These are phyloP conservation scores for Campoletis sonorensis DNA, from an alignment of 1,140 invertebrate species.

Conservation along the genomic window DNA sequence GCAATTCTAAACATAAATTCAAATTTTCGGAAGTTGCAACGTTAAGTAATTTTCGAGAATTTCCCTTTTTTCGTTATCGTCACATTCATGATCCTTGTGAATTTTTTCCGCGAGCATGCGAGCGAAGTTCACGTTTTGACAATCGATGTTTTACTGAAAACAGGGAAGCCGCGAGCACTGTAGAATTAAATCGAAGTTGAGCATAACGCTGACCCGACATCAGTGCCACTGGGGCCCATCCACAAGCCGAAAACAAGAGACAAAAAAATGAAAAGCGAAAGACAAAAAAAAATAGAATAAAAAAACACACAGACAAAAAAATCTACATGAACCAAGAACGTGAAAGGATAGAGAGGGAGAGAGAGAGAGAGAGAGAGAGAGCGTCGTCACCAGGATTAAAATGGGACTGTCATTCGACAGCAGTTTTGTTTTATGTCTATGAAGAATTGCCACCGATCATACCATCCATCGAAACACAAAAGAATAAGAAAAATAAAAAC, in stretches of 20 bases:
- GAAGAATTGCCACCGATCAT: constrained; percentile 67
- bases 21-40: no score
- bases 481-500: constrained; percentile 60
- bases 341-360: neutral
- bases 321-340: neutral
- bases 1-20: no score
- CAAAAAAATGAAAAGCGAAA: constrained; percentile 57
- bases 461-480: constrained; percentile 68
- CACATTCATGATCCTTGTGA: no score
- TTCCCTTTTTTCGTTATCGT: no score
- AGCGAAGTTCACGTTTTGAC: neutral
- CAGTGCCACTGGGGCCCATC: constrained; percentile 74
- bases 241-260: constrained; percentile 65
- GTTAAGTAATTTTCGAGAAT: no score
- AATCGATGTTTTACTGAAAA: constrained; percentile 45
- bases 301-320: constrained; percentile 56
- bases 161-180: constrained; percentile 75
- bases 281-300: constrained; percentile 53
- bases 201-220: constrained; percentile 70
- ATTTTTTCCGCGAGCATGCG: no score
- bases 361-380: no score
- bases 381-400: constrained; percentile 17
- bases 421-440: constrained; percentile 66
- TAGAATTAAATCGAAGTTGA: constrained; percentile 72
- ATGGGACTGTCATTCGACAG: constrained; percentile 15